These are phyloP conservation scores for Anguilla pacifica DNA, from an alignment of 2,797 vertebrate genomes.

Conservation along the genomic window DNA sequence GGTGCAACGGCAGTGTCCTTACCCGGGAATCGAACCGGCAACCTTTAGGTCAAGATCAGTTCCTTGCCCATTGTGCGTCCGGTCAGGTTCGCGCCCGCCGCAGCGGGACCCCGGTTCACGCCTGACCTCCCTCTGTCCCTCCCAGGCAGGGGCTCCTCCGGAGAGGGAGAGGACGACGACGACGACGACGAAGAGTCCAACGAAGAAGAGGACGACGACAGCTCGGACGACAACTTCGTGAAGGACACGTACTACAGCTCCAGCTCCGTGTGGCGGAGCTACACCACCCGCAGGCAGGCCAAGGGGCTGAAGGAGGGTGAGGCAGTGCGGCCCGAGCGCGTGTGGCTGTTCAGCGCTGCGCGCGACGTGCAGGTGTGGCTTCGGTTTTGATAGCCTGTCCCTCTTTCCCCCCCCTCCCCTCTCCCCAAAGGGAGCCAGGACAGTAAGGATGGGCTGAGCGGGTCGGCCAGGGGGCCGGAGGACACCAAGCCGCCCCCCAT, in stretches of 20 bases:
- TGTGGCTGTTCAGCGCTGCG: background rate
- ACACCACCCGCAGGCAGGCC: constrained; percentile 90
- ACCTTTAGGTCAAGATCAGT: too few relatives aligned
- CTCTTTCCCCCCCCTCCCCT: background rate
- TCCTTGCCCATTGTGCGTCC: too few relatives aligned
- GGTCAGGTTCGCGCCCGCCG: background rate
- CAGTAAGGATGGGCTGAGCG: constrained; percentile 74
- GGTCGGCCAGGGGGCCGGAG: constrained; percentile 53
- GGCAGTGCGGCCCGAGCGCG: background rate
- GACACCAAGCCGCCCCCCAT: constrained; percentile 83
- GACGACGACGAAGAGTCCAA: constrained; percentile 80
- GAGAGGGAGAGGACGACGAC: constrained; percentile 70
- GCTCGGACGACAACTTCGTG: constrained; percentile 92
- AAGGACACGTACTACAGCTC: constrained; percentile 85
- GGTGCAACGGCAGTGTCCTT: too few relatives aligned
- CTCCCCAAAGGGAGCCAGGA: constrained; percentile 71
- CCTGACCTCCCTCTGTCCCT: background rate
- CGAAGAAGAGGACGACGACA: constrained; percentile 87
- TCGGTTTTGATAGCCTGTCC: background rate
- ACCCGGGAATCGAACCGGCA: too few relatives aligned
- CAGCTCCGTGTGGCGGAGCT: constrained; percentile 93
- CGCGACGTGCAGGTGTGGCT: too few relatives aligned
- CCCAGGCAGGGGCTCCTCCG: constrained; percentile 62
- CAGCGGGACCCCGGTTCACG: background rate
- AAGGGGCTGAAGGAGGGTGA: constrained; percentile 88